Conservation (phyloP, 2,888 invertebrate genomes). For the Leptopterna dolabrata region DNA sequence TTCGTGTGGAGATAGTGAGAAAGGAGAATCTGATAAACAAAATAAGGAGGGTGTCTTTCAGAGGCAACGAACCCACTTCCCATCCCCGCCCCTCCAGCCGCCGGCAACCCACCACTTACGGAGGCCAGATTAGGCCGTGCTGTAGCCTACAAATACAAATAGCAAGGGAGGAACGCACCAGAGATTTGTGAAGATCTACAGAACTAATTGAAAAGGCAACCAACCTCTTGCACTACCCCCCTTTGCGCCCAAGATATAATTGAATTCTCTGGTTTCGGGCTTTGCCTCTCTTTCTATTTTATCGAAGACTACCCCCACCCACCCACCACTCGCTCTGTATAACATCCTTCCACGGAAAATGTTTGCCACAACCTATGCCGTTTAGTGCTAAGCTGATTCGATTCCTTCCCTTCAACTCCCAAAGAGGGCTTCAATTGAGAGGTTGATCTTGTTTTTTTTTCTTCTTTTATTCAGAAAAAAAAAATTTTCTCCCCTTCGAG, state of each 20-base stretch:
- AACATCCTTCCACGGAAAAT: slow-evolving; percentile 10
- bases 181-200: slow-evolving; percentile 56
- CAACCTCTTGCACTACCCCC: slow-evolving; percentile 26
- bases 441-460: neutral
- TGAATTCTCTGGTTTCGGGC: slow-evolving; percentile 42
- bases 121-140: slow-evolving; percentile 9
- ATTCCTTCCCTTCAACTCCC: neutral
- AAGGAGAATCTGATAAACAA: slow-evolving; percentile 43
- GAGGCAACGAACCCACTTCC: slow-evolving; percentile 31
- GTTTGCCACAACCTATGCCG: slow-evolving; percentile 30
- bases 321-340: neutral
- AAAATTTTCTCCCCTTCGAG: neutral
- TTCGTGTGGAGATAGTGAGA: neutral
- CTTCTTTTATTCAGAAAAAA: neutral
- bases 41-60: slow-evolving; percentile 29
- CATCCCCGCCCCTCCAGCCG: neutral
- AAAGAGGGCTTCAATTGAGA: neutral
- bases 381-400: slow-evolving; percentile 27
- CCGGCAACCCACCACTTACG: slow-evolving; percentile 18
- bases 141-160: slow-evolving; percentile 55
- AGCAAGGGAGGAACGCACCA: slow-evolving; percentile 40
- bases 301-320: neutral
- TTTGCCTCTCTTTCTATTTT: slow-evolving; percentile 40
- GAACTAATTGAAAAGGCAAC: slow-evolving; percentile 54
- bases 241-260: slow-evolving; percentile 19